Base-by-base conservation (phyloP, 2,888 invertebrate genomes). In the Cheilosia vulpina region DNA sequence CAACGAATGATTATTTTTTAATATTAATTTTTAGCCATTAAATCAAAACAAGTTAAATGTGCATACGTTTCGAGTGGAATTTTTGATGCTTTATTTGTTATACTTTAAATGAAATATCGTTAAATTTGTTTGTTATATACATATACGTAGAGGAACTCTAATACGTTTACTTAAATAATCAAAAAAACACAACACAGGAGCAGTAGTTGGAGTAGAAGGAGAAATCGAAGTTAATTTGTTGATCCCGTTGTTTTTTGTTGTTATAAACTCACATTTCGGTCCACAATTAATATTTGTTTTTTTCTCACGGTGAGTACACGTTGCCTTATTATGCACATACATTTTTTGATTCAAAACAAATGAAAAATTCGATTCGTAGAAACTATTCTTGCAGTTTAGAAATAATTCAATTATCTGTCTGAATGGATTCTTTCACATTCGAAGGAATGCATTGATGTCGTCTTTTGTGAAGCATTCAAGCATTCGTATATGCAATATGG, bases 41-140 rank as follows among this genome's bases (percentile, higher is more conserved):
- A 84, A 71, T 76, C 58, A 71, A 85, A 80, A 65, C 15, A 60
- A 84, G 84, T 85, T 85, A 80, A 85, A 80, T 76, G 84, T 85
- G 80, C 63, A 81, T 76, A 72, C 66, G 80, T 80, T 80, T 71
- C 62, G 76, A 85, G 80, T 85, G 85, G 58, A 69, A 58, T 66
- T 69, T 83, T 79, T 69, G 47, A 79, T 79, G 75, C 71, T 85
- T 85, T 76, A 66, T 85, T 85, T 66, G 80, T 85, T 85, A 80
- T 60, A 71, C 76, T 85, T 84, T 73, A 58, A 76, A 80, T 75
- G 34, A 84, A 84, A 81, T 81, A 76, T 85, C 85, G 85, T 85
- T 85, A 81, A 85, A 85, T 85, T 85, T 85, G 76, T 85, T 85
- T 85, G 85, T 85, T 85, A 81, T 76, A 79, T 66, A 68, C 65